These are phyloP conservation scores for Lepidurus apus DNA, from an alignment of 1,140 invertebrate species.

Conservation along the genomic window DNA sequence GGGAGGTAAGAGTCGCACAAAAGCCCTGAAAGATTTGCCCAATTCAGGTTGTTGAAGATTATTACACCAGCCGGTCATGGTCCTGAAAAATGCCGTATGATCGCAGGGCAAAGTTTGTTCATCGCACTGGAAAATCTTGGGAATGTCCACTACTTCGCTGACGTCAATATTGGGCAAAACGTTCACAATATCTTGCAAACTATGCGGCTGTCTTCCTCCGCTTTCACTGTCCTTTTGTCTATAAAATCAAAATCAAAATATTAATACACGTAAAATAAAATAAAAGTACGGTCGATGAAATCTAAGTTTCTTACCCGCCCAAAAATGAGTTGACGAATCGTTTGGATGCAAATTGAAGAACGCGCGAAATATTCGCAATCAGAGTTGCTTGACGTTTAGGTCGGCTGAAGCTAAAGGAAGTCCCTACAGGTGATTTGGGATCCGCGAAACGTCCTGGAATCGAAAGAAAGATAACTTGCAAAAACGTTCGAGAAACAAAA, in stretches of 20 bases:
- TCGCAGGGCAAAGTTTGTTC: conserved; percentile 54
- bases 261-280: neutral
- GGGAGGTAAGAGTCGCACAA: conserved; percentile 50
- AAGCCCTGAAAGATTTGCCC: conserved; percentile 50
- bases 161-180: conserved; percentile 49
- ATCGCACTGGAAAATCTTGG: conserved; percentile 48
- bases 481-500: neutral
- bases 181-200: conserved; percentile 46
- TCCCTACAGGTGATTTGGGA: conserved; percentile 48
- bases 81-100: conserved; percentile 53
- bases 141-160: conserved; percentile 46
- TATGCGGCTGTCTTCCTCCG: conserved; percentile 40
- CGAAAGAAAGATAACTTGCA: conserved; percentile 6
- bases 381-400: conserved; percentile 50
- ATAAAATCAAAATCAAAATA: neutral
- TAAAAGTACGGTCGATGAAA: neutral
- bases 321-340: conserved; percentile 47
- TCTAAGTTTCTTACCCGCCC: conserved; percentile 40
- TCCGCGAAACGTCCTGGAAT: conserved; percentile 46
- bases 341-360: conserved; percentile 51
- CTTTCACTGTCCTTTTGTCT: conserved; percentile 47
- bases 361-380: conserved; percentile 52
- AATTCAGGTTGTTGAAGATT: conserved; percentile 51
- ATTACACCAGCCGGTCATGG: conserved; percentile 57
- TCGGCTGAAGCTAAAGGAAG: conserved; percentile 49